phyloP scores from a whole-genome alignment of 2,797 vertebrate genomes.

The Mus caroli region DNA sequence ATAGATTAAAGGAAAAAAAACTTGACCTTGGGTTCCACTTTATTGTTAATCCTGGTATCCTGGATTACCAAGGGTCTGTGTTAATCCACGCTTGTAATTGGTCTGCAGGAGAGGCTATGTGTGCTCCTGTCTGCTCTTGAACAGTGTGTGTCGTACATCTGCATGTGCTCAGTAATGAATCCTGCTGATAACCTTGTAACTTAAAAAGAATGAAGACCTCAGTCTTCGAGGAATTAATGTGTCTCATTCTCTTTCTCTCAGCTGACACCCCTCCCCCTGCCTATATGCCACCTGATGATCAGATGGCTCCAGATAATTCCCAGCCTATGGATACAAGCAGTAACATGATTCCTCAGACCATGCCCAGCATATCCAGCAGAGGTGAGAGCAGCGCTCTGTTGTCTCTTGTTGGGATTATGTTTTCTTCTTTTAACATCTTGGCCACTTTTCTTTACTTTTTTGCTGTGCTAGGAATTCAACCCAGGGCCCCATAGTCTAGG shows the following conservation, averaged over 20 bases:
- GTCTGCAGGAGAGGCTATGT: background rate
- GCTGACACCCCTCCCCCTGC: conserved; percentile 92
- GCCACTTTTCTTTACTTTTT: conserved; percentile 19
- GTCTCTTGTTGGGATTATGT: background rate
- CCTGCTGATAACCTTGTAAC: conserved; percentile 18
- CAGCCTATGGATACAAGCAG: conserved; percentile 92
- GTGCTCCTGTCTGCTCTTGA: background rate
- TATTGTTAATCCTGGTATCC: background rate
- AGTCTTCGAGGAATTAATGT: background rate
- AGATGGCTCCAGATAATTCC: conserved; percentile 90
- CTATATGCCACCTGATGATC: conserved; percentile 92
- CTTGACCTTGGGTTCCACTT: conserved; percentile 52
- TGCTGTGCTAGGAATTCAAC: background rate
- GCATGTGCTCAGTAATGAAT: background rate
- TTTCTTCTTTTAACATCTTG: background rate
- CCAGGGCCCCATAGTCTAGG: background rate
- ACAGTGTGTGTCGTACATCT: background rate
- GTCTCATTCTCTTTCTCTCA: conserved; percentile 74
- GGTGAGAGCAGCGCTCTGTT: conserved; percentile 81
- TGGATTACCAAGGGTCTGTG: background rate
- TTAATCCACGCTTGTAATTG: background rate
- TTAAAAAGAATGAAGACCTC: conserved; percentile 23
- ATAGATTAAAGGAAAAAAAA: background rate
- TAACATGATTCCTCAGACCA: conserved; percentile 90
- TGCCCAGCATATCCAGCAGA: conserved; percentile 90